These are phyloP conservation scores for Hippoglossus hippoglossus DNA, from an alignment of 2,797 vertebrate species.

Conservation along the genomic window DNA sequence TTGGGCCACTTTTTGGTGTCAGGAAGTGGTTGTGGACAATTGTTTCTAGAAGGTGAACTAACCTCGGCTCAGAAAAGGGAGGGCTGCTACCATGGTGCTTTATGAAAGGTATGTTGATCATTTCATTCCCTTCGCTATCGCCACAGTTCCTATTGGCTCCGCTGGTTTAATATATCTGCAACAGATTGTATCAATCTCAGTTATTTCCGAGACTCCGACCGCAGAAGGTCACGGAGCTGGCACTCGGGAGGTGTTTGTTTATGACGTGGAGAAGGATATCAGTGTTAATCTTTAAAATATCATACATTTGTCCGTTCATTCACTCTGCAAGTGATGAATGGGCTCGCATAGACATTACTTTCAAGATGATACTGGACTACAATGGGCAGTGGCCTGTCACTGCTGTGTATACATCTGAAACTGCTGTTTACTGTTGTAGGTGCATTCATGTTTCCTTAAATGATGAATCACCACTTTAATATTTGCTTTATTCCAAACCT, in stretches of 20 bases:
- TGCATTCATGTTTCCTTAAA: slow-evolving; percentile 23
- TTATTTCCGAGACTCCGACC: slow-evolving; percentile 57
- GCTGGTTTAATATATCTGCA: slow-evolving; percentile 60
- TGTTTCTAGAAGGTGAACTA: slow-evolving; percentile 40
- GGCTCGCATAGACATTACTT: slow-evolving; percentile 37
- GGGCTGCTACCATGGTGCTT: slow-evolving; percentile 82
- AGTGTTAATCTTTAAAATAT: slow-evolving; percentile 37
- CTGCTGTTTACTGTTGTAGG: slow-evolving; percentile 10
- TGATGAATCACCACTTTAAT: slow-evolving; percentile 11
- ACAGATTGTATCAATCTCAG: slow-evolving; percentile 63
- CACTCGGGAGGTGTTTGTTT: slow-evolving; percentile 43
- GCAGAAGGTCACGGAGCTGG: slow-evolving; percentile 56
- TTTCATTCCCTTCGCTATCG: slow-evolving; percentile 1
- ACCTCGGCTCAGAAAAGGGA: slow-evolving; percentile 28
- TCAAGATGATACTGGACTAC: slow-evolving; percentile 45
- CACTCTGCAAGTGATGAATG: slow-evolving; percentile 51
- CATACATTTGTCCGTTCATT: slow-evolving; percentile 40
- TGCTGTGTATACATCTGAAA: slow-evolving; percentile 23
- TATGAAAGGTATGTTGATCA: slow-evolving; percentile 87
- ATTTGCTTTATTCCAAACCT: slow-evolving; percentile 1
- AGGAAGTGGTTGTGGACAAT: slow-evolving; percentile 30
- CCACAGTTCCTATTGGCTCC: slow-evolving; percentile 21
- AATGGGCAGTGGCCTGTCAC: slow-evolving; percentile 14
- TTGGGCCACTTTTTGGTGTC: slow-evolving; percentile 55
- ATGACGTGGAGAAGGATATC: slow-evolving; percentile 38